A percentile compares a stretch with the other conserved stretches of the same genome.
Evolutionary conservation across 2,888 invertebrate genomes (phyloP).

Genomic region (Stenolophus ochropezus): DNA sequence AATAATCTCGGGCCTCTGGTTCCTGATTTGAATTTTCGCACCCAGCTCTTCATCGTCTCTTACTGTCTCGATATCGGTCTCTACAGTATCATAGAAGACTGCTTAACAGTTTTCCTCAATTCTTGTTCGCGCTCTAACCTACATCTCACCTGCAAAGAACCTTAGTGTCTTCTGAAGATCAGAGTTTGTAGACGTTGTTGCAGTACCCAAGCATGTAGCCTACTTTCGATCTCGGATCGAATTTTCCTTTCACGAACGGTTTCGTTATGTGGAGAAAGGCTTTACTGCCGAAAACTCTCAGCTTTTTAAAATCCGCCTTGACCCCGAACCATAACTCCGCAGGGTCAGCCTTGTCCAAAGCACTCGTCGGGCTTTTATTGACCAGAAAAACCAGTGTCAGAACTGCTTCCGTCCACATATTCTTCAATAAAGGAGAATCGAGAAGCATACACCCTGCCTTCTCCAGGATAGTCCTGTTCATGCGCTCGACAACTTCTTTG

Average conservation of each 20-base stretch:
- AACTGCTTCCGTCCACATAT: constrained; percentile 65
- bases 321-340: constrained; percentile 68
- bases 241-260: constrained; percentile 48
- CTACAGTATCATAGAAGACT: not conserved
- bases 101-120: not conserved
- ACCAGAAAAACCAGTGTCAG: constrained; percentile 68
- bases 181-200: constrained; percentile 64
- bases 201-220: constrained; percentile 63
- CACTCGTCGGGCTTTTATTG: constrained; percentile 66
- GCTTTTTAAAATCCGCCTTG: constrained; percentile 66
- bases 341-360: constrained; percentile 66
- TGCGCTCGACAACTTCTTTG: too few relatives aligned
- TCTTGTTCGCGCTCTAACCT: constrained; percentile 55
- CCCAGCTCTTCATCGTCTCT: not conserved
- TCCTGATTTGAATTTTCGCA: not conserved
- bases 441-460: too few relatives aligned
- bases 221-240: constrained; percentile 35
- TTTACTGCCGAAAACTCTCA: constrained; percentile 66
- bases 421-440: constrained; percentile 41
- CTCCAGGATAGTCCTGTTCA: too few relatives aligned
- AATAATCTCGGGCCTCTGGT: not conserved
- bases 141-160: constrained; percentile 64
- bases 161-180: constrained; percentile 62
- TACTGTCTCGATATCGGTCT: not conserved
- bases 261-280: constrained; percentile 53